Evolutionary conservation across 2,113 vertebrate genomes (phyloP).

Genomic region (Callospermophilus lateralis): DNA sequence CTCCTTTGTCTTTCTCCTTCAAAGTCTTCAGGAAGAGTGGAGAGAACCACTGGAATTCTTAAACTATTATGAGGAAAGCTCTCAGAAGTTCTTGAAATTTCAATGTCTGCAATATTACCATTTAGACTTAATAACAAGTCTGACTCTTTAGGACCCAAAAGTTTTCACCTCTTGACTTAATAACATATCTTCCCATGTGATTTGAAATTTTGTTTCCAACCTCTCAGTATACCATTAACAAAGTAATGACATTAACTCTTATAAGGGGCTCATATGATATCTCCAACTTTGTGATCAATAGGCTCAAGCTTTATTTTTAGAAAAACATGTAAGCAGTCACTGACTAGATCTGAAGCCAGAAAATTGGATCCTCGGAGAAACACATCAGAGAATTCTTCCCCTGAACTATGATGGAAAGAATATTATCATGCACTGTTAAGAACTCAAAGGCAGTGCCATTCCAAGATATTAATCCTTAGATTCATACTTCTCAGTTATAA

Average conservation of each 20-base stretch:
- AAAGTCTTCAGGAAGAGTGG: neutral
- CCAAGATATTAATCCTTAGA: neutral
- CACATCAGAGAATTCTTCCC: neutral
- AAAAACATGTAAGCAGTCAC: neutral
- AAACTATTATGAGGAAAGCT: neutral
- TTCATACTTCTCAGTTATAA: neutral
- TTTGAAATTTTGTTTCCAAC: neutral
- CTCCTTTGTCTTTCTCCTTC: neutral
- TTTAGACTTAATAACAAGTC: neutral
- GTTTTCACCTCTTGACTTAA: neutral
- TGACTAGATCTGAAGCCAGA: neutral
- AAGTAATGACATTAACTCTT: neutral
- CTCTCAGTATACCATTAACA: neutral
- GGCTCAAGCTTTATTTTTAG: neutral
- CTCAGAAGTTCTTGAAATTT: neutral
- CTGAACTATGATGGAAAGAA: neutral
- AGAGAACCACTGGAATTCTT: neutral
- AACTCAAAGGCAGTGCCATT: neutral
- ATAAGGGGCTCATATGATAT: fast-evolving
- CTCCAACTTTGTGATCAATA: neutral
- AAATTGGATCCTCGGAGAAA: neutral
- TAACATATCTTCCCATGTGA: neutral
- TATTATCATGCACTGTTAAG: neutral
- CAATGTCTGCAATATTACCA: neutral
- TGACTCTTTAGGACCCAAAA: neutral